These are phyloP conservation scores for Gephyroberyx darwinii DNA, from an alignment of 2,797 vertebrate genomes.

Conservation along the genomic window DNA sequence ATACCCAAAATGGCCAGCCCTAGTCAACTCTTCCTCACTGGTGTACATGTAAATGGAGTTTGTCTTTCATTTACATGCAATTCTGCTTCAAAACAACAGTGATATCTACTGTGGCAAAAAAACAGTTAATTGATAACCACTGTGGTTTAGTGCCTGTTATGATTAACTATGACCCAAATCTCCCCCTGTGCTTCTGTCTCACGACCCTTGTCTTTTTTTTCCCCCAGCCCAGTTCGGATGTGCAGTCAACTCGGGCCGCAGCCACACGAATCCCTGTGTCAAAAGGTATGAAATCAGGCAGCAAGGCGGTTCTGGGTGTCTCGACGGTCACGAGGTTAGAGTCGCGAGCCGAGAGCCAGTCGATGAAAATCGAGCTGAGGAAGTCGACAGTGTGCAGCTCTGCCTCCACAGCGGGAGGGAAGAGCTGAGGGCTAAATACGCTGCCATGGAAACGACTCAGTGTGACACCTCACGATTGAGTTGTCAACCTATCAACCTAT, in stretches of 20 bases:
- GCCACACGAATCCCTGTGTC: constrained; percentile 93
- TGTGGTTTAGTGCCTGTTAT: neutral
- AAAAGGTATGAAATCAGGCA: constrained; percentile 92
- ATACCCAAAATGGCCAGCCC: constrained; percentile 35
- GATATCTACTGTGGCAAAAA: neutral
- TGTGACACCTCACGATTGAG: constrained; percentile 18
- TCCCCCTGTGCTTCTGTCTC: constrained; percentile 9
- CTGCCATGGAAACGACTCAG: constrained; percentile 70
- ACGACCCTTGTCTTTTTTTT: neutral
- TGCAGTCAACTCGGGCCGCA: constrained; percentile 84
- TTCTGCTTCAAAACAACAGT: neutral
- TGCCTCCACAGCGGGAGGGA: constrained; percentile 82
- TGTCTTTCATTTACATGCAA: no score
- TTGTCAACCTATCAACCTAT: constrained; percentile 5
- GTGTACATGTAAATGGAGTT: constrained; percentile 12
- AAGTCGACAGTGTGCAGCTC: constrained; percentile 86
- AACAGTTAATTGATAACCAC: neutral
- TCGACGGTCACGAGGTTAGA: constrained; percentile 90
- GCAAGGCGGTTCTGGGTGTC: constrained; percentile 88
- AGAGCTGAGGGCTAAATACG: constrained; percentile 85
- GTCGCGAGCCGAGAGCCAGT: constrained; percentile 91
- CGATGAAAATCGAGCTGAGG: constrained; percentile 98
- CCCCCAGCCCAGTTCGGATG: constrained; percentile 85
- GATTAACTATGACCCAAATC: neutral
- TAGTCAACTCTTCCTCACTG: constrained; percentile 3